A percentile compares a stretch with the other conserved stretches of the same genome.
Evolutionary conservation across 2,888 invertebrate genomes (phyloP).

Genomic region (Hedya salicella): DNA sequence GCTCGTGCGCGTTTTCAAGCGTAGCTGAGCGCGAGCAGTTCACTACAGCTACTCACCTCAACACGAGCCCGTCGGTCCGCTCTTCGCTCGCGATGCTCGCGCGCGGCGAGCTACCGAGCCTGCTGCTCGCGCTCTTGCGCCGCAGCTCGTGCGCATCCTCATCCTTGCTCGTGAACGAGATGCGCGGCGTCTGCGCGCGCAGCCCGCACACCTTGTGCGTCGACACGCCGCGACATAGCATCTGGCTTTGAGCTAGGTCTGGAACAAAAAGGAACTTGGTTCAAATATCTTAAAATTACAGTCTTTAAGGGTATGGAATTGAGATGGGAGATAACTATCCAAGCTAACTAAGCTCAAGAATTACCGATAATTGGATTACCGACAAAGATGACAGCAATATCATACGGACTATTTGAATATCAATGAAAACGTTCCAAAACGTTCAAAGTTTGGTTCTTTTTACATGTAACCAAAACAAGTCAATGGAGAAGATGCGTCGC

Average conservation of each 20-base stretch:
- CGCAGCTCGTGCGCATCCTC: conserved; percentile 71
- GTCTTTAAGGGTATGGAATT: no score
- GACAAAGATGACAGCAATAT: no score
- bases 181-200: conserved; percentile 75
- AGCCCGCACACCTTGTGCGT: conserved; percentile 76
- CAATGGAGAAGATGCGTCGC: no score
- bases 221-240: conserved; percentile 76
- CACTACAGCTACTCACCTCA: conserved; percentile 86
- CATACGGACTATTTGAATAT: no score
- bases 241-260: conserved; percentile 76
- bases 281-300: no score
- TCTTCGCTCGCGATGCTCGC: conserved; percentile 80
- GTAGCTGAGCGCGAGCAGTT: conserved; percentile 75
- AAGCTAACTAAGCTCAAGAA: no score
- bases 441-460: no score
- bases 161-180: conserved; percentile 77
- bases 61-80: conserved; percentile 83
- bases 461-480: no score
- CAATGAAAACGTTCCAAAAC: no score
- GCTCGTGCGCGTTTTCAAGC: conserved; percentile 71
- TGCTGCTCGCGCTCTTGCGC: conserved; percentile 77
- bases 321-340: no score
- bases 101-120: conserved; percentile 77
- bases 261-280: conserved; percentile 50
- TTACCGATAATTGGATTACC: no score